Base-by-base conservation (phyloP, 2,888 invertebrate species). In the Toxonevra muliebris region DNA sequence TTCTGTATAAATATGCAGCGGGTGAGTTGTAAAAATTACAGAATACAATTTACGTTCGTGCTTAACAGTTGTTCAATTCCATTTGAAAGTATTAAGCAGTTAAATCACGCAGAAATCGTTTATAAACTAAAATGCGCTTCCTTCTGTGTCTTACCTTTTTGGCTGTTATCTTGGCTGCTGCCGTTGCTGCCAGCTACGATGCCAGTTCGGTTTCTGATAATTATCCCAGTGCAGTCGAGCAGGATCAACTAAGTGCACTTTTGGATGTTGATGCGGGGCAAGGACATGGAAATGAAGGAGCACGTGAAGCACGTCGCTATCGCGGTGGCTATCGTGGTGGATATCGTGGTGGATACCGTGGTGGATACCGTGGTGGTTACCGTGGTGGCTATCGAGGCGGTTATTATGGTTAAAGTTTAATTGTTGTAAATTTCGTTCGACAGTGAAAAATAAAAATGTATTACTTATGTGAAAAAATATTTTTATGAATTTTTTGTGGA, bases 231-330 rank as follows among this genome's bases (percentile, higher is more conserved):
- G 48, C 65, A 70, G 11, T 55, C 71, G n/a, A 65, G 66, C 9
- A 30, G 30, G 30, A 30, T 30, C 30, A 30, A 30, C 30, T 30
- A 30, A 7, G 30, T 30, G 30, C 30, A 30, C 60, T 76, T 2
- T 15, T 72, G 12, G 75, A 64, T 13, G 76, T 70, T 0, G 74
- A 74, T 52, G 61, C 12, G 15, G 58, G 4, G 15, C 70, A 73
- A 48, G 77, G 75, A 71, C 77, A 78, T 61, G 77, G 71, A 30
- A 77, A 78, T 67, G 72, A 70, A 64, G 75, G 75, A 7, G 73
- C 64, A 54, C 74, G 78, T 61, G 62, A 70, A 30, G 72, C 70
- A n/a, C 74, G 78, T 42, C 73, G 15, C 20, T 60, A 15, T 15
- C 13, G 17, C 4, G n/a, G 63, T 55, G 10, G 53, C 12, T 41